These are phyloP conservation scores for Tachypleus tridentatus DNA, from an alignment of 1,140 invertebrate genomes.

Conservation along the genomic window DNA sequence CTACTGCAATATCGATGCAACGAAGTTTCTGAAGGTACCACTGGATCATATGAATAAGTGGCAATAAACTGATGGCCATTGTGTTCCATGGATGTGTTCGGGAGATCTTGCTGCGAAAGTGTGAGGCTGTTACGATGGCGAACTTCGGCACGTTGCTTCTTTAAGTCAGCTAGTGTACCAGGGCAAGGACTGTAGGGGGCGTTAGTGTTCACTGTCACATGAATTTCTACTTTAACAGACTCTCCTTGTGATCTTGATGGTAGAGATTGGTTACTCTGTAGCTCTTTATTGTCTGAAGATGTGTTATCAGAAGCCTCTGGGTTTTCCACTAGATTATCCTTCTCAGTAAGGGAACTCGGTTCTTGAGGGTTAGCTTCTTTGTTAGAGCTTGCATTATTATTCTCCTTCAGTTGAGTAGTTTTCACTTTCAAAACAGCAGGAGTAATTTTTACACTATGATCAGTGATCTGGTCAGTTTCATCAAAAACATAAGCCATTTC, in stretches of 20 bases:
- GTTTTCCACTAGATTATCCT: too few species aligned
- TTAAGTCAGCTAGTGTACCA: conserved; percentile 69
- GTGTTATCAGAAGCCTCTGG: too few species aligned
- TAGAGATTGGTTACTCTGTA: too few species aligned
- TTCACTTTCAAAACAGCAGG: too few species aligned
- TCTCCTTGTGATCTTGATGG: conserved; percentile 6
- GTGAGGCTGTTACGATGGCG: conserved; percentile 19
- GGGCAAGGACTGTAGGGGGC: conserved; percentile 30
- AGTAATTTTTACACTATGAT: too few species aligned
- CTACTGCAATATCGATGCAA: conserved; percentile 27
- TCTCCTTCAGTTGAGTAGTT: too few species aligned
- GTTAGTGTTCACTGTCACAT: conserved; percentile 35
- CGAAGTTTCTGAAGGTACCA: conserved; percentile 27
- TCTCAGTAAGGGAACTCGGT: too few species aligned
- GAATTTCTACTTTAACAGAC: conserved; percentile 27
- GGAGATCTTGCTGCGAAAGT: conserved; percentile 3
- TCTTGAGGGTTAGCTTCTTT: too few species aligned
- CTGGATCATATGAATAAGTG: conserved; percentile 24
- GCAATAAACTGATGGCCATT: conserved; percentile 14
- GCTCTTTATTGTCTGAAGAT: too few species aligned
- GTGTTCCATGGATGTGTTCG: conserved; percentile 4
- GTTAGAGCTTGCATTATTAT: too few species aligned
- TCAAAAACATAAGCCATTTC: too few species aligned
- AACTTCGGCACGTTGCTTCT: conserved; percentile 59
- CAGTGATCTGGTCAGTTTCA: too few species aligned